phyloP scores from a whole-genome alignment of 2,888 invertebrate species.

The Orchesella flavescens region DNA sequence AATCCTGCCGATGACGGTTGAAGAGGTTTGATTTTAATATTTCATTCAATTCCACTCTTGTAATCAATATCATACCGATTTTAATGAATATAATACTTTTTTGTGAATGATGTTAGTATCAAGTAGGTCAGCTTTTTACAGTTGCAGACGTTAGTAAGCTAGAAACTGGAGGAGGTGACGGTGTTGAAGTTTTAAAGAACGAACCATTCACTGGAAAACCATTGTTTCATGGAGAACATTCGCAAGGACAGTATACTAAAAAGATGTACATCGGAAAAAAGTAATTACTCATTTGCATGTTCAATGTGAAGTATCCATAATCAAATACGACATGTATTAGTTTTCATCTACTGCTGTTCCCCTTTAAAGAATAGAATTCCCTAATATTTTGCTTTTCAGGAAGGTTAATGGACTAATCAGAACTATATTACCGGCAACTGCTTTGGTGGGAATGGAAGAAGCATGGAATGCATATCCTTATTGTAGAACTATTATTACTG shows the following conservation, averaged over 20 bases:
- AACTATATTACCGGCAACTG: slow-evolving; percentile 94
- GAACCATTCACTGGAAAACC: slow-evolving; percentile 39
- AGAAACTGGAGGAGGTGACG: slow-evolving; percentile 63
- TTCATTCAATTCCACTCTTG: neutral
- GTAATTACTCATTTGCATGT: slow-evolving; percentile 21
- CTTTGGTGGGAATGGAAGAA: slow-evolving; percentile 97
- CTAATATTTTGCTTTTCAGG: slow-evolving; percentile 63
- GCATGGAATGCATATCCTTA: slow-evolving; percentile 99
- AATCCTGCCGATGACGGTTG: slow-evolving; percentile 35
- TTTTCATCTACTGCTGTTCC: too few relatives aligned
- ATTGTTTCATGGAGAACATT: slow-evolving; percentile 33
- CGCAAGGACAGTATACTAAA: slow-evolving; percentile 57
- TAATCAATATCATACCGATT: neutral
- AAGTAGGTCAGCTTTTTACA: slow-evolving; percentile 54
- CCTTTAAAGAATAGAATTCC: too few relatives aligned
- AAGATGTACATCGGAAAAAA: slow-evolving; percentile 57
- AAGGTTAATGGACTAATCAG: slow-evolving; percentile 97
- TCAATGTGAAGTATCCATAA: too few relatives aligned
- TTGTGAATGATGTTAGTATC: slow-evolving; percentile 30
- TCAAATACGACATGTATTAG: too few relatives aligned
- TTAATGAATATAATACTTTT: slow-evolving; percentile 6
- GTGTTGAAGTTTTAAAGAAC: slow-evolving; percentile 53
- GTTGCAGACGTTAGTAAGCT: slow-evolving; percentile 45
- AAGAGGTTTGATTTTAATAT: slow-evolving; percentile 16
- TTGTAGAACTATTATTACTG: slow-evolving; percentile 95